These are phyloP conservation scores for Styela clava DNA, from an alignment of 23 tunicate species.

Conservation along the genomic window DNA sequence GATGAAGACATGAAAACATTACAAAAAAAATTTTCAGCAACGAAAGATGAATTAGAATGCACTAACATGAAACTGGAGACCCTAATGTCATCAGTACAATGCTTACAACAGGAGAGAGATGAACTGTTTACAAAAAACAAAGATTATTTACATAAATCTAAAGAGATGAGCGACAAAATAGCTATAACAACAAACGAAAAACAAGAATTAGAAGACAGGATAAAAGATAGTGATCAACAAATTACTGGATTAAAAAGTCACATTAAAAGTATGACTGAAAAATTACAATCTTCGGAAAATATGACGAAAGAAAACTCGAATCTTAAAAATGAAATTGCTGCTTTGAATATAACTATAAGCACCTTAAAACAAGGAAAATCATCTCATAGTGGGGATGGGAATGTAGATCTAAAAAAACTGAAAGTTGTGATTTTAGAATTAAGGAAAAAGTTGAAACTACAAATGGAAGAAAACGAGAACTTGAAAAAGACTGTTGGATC, in stretches of 20 bases:
- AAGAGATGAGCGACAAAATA: conserved; percentile 20
- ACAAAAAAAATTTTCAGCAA: conserved; percentile 25
- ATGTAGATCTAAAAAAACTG: conserved; percentile 11
- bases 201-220: conserved; percentile 34
- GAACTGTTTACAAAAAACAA: background rate
- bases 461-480: conserved; percentile 4
- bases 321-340: conserved; percentile 47
- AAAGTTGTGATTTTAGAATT: conserved; percentile 6
- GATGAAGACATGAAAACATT: conserved; percentile 1
- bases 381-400: background rate
- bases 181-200: conserved; percentile 13
- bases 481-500: background rate
- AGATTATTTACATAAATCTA: background rate
- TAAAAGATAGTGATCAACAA: conserved; percentile 46
- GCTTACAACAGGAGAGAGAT: conserved; percentile 51
- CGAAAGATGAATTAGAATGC: conserved; percentile 74
- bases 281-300: conserved; percentile 25
- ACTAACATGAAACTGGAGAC: conserved; percentile 75
- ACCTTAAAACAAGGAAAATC: conserved; percentile 40
- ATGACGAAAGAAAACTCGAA: conserved; percentile 38
- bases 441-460: conserved; percentile 2
- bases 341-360: conserved; percentile 56
- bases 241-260: conserved; percentile 53
- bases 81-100: conserved; percentile 56
- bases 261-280: conserved; percentile 51